Conservation (phyloP, 2,888 invertebrate genomes). For the Dichetophora obliterata region DNA sequence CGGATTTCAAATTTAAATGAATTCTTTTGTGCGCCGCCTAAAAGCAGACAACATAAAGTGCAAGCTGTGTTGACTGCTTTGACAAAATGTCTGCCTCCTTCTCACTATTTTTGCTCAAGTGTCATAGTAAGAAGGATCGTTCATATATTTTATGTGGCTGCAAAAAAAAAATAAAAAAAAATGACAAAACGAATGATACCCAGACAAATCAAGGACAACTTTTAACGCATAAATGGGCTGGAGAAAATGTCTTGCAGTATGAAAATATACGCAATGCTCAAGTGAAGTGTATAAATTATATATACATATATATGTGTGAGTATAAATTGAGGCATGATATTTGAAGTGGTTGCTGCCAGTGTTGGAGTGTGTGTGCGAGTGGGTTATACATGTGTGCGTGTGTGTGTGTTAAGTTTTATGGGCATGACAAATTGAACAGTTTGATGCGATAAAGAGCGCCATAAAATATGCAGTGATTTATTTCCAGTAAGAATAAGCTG, state of each 20-base stretch:
- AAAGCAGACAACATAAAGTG: not conserved
- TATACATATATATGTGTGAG: not conserved
- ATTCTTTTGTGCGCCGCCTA: not conserved
- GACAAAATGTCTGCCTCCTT: too few species aligned
- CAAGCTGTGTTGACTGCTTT: too few species aligned
- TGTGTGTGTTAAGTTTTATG: not conserved
- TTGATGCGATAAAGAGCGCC: not conserved
- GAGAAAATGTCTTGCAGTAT: not conserved
- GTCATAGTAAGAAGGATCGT: not conserved
- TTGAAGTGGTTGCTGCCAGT: too few species aligned
- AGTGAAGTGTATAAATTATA: not conserved
- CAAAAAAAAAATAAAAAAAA: too few species aligned
- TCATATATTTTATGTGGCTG: not conserved
- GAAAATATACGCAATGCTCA: not conserved
- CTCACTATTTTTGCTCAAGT: not conserved
- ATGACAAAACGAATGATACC: not conserved
- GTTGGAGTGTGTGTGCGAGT: too few species aligned
- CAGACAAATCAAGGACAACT: not conserved
- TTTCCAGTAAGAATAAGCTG: not conserved
- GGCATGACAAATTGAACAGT: constrained; percentile 5
- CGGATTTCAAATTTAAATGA: not conserved
- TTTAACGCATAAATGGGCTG: not conserved
- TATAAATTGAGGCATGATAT: not conserved
- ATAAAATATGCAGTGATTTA: constrained; percentile 5
- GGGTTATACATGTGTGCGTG: too few species aligned